Base-by-base conservation (phyloP, 64 coral and sea anemone genomes). In the Montipora cactus region DNA sequence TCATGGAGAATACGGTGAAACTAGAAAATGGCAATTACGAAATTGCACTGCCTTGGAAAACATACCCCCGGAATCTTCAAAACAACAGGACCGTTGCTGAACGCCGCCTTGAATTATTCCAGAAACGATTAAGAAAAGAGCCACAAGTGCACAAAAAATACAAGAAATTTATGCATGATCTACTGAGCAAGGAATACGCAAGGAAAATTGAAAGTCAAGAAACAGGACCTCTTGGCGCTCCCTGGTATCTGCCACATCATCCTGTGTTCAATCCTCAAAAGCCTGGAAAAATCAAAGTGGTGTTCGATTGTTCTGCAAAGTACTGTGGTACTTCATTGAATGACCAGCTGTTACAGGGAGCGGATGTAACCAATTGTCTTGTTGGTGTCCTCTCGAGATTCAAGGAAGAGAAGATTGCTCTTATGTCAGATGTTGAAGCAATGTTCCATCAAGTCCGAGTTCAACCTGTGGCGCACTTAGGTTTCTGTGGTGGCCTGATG, bases 371-470 rank as follows among this genome's bases (percentile, higher is more conserved):
- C 15, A 94, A 89, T 67, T 73, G 77, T 21, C 76, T 94, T 5
- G 76, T 94, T 15, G 92, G 84, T 7, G 85, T 89, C 8, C 48
- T 94, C 7, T 74, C 78, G 0, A 75, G 74, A 67, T 93, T 93
- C 53, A 70, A 81, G 77, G 44, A 77, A 45, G 53, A 67, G n/a
- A 78, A 69, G 61, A 61, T 89, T 3, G 66, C 92, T 3, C 9
- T 94, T 7, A 94, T 94, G 92, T 79, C 71, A 7, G 92, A 93
- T 49, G 52, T 93, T 10, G 84, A 93, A 81, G 55, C 84, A 19
- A 88, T 93, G 92, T 93, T 88, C 15, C 76, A 88, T 18, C 84
- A 93, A 77, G 92, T 93, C 5, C 20, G 76, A 18, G 85, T 93
- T 0, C 76, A 21, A 20, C 82, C 75, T 76, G 80, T 18, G 47